A percentile compares a stretch with the other conserved stretches of the same genome.
phyloP scores from a whole-genome alignment of 2,113 vertebrate species.

The Pipa parva region DNA sequence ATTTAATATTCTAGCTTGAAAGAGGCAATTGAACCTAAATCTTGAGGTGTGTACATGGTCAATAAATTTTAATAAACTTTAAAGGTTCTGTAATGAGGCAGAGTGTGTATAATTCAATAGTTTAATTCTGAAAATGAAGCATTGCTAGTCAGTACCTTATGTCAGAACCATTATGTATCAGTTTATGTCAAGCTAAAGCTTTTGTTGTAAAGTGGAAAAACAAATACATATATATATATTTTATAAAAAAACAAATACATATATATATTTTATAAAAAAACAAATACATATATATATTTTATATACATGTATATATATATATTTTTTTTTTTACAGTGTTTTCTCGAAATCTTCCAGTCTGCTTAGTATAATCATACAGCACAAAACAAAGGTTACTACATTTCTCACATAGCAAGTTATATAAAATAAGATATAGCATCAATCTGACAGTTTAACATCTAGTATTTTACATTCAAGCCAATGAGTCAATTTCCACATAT shows the following conservation, averaged over 20 bases:
- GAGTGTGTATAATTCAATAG: slow-evolving; percentile 69
- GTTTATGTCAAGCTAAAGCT: slow-evolving; percentile 43
- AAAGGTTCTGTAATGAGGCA: slow-evolving; percentile 62
- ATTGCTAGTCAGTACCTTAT: slow-evolving; percentile 59
- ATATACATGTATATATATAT: slow-evolving; percentile 41
- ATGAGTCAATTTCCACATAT: slow-evolving; percentile 35
- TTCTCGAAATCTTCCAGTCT: slow-evolving; percentile 47
- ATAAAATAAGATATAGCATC: slow-evolving; percentile 45
- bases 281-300: slow-evolving; percentile 17
- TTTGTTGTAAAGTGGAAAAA: slow-evolving; percentile 35
- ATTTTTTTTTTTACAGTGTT: slow-evolving; percentile 33
- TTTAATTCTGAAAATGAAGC: slow-evolving; percentile 68
- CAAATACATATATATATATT: not conserved
- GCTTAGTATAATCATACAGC: slow-evolving; percentile 44
- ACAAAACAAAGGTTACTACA: slow-evolving; percentile 40
- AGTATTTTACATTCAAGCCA: slow-evolving; percentile 22
- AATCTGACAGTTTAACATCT: slow-evolving; percentile 41
- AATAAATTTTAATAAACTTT: slow-evolving; percentile 78
- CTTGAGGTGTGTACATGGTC: slow-evolving; percentile 69
- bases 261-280: slow-evolving; percentile 34
- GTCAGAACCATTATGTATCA: slow-evolving; percentile 47
- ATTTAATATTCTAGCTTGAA: slow-evolving; percentile 78
- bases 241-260: slow-evolving; percentile 34
- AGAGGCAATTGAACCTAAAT: slow-evolving; percentile 69
- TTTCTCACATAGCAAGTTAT: slow-evolving; percentile 36